phyloP scores from a whole-genome alignment of 2,888 invertebrate genomes.

The Chrysotoxum bicinctum region DNA sequence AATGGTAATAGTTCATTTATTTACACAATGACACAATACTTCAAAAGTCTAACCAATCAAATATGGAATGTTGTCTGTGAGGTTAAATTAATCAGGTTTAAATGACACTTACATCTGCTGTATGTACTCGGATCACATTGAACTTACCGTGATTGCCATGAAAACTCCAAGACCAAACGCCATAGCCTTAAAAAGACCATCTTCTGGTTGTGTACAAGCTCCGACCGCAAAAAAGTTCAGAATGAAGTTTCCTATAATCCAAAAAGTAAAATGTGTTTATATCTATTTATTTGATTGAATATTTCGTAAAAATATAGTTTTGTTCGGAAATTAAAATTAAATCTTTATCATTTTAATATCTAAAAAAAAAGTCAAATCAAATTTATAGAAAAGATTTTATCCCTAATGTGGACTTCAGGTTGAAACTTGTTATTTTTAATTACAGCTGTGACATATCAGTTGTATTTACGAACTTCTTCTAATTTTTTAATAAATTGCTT shows the following conservation, averaged over 20 bases:
- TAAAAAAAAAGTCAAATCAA: too few species aligned
- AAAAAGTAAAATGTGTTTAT: not conserved
- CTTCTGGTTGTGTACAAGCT: conserved; percentile 85
- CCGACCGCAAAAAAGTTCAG: conserved; percentile 96
- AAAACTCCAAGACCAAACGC: conserved; percentile 94
- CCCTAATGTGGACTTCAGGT: too few species aligned
- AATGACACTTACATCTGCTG: not conserved
- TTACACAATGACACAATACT: not conserved
- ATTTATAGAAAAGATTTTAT: too few species aligned
- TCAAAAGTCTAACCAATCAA: conserved; percentile 15
- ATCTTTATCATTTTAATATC: too few species aligned
- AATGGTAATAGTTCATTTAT: not conserved
- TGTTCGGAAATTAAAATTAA: too few species aligned
- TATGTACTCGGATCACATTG: not conserved
- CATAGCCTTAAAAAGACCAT: conserved; percentile 87
- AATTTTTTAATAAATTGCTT: too few species aligned
- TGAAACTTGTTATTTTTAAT: too few species aligned
- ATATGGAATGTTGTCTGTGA: conserved; percentile 31
- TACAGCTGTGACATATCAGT: too few species aligned
- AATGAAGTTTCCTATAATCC: conserved; percentile 86
- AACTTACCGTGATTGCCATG: conserved; percentile 88
- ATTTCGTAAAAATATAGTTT: too few species aligned
- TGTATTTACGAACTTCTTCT: too few species aligned
- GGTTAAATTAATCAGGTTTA: conserved; percentile 10
- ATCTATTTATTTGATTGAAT: too few species aligned